Base-by-base conservation (phyloP, 2,113 vertebrate genomes). In the Scopus umbretta region DNA sequence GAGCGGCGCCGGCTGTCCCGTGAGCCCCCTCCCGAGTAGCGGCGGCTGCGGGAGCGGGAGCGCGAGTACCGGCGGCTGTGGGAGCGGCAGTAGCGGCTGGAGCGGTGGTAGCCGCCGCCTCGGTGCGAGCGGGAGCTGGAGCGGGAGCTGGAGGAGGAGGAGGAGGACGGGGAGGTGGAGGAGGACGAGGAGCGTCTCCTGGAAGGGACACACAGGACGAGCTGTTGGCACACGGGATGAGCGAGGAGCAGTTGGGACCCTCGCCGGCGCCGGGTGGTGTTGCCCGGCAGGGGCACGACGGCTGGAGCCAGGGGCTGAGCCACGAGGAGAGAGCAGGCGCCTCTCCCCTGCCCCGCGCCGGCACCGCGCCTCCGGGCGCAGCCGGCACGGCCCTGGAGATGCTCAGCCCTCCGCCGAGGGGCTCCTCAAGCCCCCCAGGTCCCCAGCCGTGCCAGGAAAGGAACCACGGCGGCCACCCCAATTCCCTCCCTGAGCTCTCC, bases 41-140 rank as follows among this genome's bases (percentile, higher is more conserved):
- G 90, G 74, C 85, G 86, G 50, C 89, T 96, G 8, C 95, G 97
- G 91, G 98, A 98, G 70, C 97, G 97, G 9, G 98, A 98, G 4
- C 98, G 96, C 3, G 98, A 98, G 10, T 98, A 98, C 7, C 98
- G 98, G 3, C 98, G 98, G 3, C 98, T 98, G 2, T 96, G 98
- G 17, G 98, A 99, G 19, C 97, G 97, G 6, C 97, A 96, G 2
- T 98, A 98, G 2, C 98, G 98, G 20, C 97, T 91, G 0, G 98
- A 98, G 52, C 98, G 97, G 36, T 98, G 98, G 22, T 98, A 97
- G 5, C 98, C 98, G 4, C 98, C 98, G 1, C 98, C 98, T 0
- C 98, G 95, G 74, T 95, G 94, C 3, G 98, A 98, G 16, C 98
- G 98, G 6, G 99, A 99, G 81, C 97, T 98, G 26, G 98, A 99